Evolutionary conservation across 92 coral and sea anemone species (phyloP).

Genomic region (Porites cylindrica): DNA sequence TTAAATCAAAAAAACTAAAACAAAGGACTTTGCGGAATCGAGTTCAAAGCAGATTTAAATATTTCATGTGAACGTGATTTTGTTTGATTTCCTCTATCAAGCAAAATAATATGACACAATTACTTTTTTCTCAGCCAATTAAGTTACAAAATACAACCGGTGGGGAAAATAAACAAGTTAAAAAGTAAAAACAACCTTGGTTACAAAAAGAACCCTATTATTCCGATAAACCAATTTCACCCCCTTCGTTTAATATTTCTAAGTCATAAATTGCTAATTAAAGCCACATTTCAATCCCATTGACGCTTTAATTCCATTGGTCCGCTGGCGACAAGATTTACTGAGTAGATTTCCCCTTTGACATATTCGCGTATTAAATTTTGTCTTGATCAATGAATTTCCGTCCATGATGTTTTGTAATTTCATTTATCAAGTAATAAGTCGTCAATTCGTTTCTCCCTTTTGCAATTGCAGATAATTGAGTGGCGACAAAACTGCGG

Average conservation of each 20-base stretch:
- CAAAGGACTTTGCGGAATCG: neutral
- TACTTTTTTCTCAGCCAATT: slow-evolving; percentile 43
- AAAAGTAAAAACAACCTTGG: slow-evolving; percentile 7
- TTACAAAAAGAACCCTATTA: slow-evolving; percentile 15
- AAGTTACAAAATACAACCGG: slow-evolving; percentile 15
- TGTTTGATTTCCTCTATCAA: slow-evolving; percentile 13
- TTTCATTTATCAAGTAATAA: slow-evolving; percentile 36
- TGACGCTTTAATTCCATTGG: slow-evolving; percentile 25
- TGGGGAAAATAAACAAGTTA: slow-evolving; percentile 24
- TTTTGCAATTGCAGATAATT: slow-evolving; percentile 42
- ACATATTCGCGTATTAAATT: slow-evolving; percentile 19
- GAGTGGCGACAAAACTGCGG: slow-evolving; percentile 7
- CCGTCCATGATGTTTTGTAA: slow-evolving; percentile 20
- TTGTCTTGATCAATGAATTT: slow-evolving; percentile 25
- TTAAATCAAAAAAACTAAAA: neutral
- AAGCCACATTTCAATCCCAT: slow-evolving; percentile 10
- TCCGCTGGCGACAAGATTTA: neutral
- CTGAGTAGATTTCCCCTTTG: neutral
- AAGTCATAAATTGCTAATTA: slow-evolving; percentile 18
- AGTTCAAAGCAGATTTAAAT: neutral
- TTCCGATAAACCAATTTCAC: slow-evolving; percentile 19
- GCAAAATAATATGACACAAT: slow-evolving; percentile 17
- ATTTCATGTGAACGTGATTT: neutral
- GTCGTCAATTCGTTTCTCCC: slow-evolving; percentile 26
- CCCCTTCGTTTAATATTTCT: neutral